Percentiles rank a stretch among this genome's conserved stretches.
These are phyloP conservation scores for Grallaria varia DNA, from an alignment of 2,113 vertebrate species.

Conservation along the genomic window DNA sequence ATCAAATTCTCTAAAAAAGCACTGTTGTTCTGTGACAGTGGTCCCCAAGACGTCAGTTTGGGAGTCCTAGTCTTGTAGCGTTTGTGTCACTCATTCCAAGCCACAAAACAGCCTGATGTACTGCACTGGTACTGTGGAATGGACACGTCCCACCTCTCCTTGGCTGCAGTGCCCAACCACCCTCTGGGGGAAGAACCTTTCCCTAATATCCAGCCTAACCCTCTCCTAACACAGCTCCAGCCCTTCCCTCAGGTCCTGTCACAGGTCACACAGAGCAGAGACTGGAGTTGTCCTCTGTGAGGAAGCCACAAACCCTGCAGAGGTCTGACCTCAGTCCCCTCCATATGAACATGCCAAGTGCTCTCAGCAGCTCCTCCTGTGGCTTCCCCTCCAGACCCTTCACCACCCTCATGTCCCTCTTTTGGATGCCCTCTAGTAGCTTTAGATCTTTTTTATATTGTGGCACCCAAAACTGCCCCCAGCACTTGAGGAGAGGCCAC, in stretches of 20 bases:
- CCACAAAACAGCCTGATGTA: background rate
- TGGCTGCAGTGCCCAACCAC: accelerated
- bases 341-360: background rate
- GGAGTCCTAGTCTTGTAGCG: background rate
- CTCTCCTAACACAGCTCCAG: background rate
- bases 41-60: background rate
- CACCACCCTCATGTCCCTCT: accelerated
- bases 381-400: background rate
- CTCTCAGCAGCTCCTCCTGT: background rate
- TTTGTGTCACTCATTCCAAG: background rate
- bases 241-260: background rate
- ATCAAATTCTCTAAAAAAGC: background rate
- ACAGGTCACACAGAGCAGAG: background rate
- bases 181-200: background rate
- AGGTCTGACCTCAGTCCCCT: background rate
- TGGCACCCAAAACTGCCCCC: background rate
- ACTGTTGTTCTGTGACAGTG: background rate
- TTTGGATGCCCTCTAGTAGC: background rate
- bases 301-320: background rate
- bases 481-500: background rate
- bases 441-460: background rate
- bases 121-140: background rate
- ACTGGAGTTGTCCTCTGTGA: accelerated
- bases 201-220: background rate
- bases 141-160: background rate